phyloP scores from a whole-genome alignment of 1,140 invertebrate species.

The Papilio aristodemus region DNA sequence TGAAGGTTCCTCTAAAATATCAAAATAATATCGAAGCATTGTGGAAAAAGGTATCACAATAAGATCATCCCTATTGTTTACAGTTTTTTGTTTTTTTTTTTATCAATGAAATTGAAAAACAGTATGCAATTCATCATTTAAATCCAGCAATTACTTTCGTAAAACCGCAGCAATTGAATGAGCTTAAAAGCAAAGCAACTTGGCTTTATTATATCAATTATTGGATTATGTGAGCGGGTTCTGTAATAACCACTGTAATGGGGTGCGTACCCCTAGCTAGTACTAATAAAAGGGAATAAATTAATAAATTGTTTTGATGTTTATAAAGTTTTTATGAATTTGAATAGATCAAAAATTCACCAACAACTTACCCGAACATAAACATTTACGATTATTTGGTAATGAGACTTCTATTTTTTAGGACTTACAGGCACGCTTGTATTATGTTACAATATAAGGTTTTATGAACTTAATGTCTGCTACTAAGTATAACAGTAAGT shows the following conservation, averaged over 20 bases:
- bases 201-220: conserved; percentile 67
- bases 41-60: too few relatives aligned
- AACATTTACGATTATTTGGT: too few relatives aligned
- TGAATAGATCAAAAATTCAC: too few relatives aligned
- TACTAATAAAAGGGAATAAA: conserved; percentile 20
- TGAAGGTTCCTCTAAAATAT: too few relatives aligned
- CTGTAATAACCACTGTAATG: conserved; percentile 42
- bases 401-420: too few relatives aligned
- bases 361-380: too few relatives aligned
- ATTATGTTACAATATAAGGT: too few relatives aligned
- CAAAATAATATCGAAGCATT: too few relatives aligned
- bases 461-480: too few relatives aligned
- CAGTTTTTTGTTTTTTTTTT: neutral
- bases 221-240: conserved; percentile 52
- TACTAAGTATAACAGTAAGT: too few relatives aligned
- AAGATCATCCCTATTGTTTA: neutral
- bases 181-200: conserved; percentile 53
- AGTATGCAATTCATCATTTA: conserved; percentile 59
- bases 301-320: conserved; percentile 28
- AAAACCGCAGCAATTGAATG: conserved; percentile 53
- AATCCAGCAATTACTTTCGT: conserved; percentile 67
- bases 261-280: conserved; percentile 47
- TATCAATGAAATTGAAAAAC: conserved; percentile 22
- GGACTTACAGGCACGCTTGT: too few relatives aligned
- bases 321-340: neutral